Percentiles rank a stretch among this genome's conserved stretches.
Conservation (phyloP, 2,888 invertebrate species). For the Ctena decussata region DNA sequence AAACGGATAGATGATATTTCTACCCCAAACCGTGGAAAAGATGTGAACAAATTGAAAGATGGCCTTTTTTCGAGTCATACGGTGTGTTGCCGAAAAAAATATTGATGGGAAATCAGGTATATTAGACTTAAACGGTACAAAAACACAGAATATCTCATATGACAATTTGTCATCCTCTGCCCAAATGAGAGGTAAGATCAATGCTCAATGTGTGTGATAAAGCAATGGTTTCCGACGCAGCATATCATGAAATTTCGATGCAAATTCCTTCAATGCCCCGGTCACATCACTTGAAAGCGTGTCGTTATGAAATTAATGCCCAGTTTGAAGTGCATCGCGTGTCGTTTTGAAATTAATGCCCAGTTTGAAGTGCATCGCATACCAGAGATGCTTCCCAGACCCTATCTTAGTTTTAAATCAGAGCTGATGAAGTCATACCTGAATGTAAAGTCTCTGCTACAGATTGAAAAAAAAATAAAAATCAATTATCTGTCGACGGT, state of each 20-base stretch:
- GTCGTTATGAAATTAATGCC: not conserved
- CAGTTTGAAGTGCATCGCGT: slow-evolving; percentile 1
- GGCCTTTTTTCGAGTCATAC: not conserved
- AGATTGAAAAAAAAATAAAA: not conserved
- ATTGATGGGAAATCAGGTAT: not conserved
- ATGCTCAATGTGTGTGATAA: not conserved
- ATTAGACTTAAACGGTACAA: not conserved
- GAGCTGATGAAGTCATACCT: not conserved
- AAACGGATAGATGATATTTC: too few relatives aligned
- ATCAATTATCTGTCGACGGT: slow-evolving; percentile 2
- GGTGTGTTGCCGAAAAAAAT: not conserved
- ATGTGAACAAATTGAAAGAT: too few relatives aligned
- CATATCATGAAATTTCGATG: not conserved
- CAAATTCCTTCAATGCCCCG: not conserved
- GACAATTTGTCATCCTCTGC: not conserved
- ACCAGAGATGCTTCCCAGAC: slow-evolving; percentile 11
- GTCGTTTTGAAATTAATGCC: not conserved
- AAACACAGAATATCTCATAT: not conserved
- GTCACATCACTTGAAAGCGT: not conserved
- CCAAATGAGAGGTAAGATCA: not conserved
- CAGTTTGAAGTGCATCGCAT: slow-evolving; percentile 2
- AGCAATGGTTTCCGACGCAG: not conserved
- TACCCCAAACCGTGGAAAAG: too few relatives aligned
- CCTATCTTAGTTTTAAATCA: not conserved
- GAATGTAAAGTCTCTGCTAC: too few relatives aligned